phyloP scores from a whole-genome alignment of 2,113 vertebrate species.

The Emydocephalus ijimae region DNA sequence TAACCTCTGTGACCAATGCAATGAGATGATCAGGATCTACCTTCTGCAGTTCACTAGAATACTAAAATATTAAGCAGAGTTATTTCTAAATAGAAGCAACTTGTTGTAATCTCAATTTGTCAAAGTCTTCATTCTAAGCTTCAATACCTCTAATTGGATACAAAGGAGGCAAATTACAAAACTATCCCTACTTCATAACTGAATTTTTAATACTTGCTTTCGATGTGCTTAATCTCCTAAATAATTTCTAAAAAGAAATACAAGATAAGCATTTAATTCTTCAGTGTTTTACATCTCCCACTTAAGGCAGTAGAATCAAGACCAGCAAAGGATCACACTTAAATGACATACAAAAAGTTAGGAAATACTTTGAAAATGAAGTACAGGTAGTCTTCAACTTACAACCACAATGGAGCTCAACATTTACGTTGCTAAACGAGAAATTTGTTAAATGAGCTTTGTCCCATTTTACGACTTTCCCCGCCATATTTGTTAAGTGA shows the following conservation, averaged over 20 bases:
- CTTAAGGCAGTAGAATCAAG: not conserved
- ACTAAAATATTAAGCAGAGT: slow-evolving; percentile 61
- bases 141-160: not conserved
- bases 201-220: not conserved
- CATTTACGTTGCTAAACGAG: too few species aligned
- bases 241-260: not conserved
- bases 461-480: too few species aligned
- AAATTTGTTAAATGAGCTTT: too few species aligned
- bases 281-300: not conserved
- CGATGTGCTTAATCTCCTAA: not conserved
- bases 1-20: slow-evolving; percentile 91
- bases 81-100: not conserved
- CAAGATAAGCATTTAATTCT: not conserved
- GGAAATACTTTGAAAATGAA: not conserved
- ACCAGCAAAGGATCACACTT: not conserved
- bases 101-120: not conserved
- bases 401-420: too few species aligned
- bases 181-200: not conserved
- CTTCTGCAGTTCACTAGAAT: slow-evolving; percentile 83
- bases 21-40: slow-evolving; percentile 91
- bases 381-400: not conserved
- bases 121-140: not conserved
- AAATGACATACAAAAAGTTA: not conserved
- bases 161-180: not conserved
- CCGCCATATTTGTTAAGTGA: too few species aligned